Conservation (phyloP, 2,888 invertebrate genomes). For the Cheilosia variabilis region DNA sequence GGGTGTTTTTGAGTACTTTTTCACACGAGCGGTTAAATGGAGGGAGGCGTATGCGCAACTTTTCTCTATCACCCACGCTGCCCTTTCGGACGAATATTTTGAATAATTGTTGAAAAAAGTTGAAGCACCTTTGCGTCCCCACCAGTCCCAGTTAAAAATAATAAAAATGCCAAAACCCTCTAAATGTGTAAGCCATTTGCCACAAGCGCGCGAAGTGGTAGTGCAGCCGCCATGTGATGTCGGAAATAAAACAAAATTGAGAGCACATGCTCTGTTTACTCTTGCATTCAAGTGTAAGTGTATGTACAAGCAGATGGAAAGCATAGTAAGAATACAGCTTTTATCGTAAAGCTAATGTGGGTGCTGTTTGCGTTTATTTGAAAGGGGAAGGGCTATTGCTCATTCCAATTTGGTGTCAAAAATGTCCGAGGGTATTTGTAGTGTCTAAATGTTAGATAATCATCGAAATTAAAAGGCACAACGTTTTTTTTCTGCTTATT, state of each 20-base stretch:
- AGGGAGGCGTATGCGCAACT: slow-evolving; percentile 60
- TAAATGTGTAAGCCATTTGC: slow-evolving; percentile 46
- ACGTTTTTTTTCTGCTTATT: slow-evolving; percentile 53
- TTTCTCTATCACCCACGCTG: slow-evolving; percentile 42
- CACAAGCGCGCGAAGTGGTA: slow-evolving; percentile 28
- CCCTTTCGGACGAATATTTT: slow-evolving; percentile 17
- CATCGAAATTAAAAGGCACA: slow-evolving; percentile 5
- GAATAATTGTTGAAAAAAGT: slow-evolving; percentile 20
- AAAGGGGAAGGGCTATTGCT: background rate
- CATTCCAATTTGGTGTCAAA: slow-evolving; percentile 17
- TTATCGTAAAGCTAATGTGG: slow-evolving; percentile 51
- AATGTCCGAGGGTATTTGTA: slow-evolving; percentile 2
- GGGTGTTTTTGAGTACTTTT: background rate
- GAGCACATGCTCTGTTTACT: slow-evolving; percentile 66
- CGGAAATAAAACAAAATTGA: slow-evolving; percentile 33
- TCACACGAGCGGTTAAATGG: background rate
- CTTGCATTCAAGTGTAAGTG: slow-evolving; percentile 37
- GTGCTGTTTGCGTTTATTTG: background rate
- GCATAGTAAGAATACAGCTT: slow-evolving; percentile 54
- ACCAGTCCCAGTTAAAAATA: background rate
- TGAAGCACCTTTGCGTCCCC: background rate
- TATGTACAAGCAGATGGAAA: slow-evolving; percentile 22
- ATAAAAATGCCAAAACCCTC: slow-evolving; percentile 18
- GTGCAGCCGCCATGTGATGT: slow-evolving; percentile 26
- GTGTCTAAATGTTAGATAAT: slow-evolving; percentile 32